Conservation (phyloP, 2,113 vertebrate genomes). For the Brachyhypopomus gauderio region DNA sequence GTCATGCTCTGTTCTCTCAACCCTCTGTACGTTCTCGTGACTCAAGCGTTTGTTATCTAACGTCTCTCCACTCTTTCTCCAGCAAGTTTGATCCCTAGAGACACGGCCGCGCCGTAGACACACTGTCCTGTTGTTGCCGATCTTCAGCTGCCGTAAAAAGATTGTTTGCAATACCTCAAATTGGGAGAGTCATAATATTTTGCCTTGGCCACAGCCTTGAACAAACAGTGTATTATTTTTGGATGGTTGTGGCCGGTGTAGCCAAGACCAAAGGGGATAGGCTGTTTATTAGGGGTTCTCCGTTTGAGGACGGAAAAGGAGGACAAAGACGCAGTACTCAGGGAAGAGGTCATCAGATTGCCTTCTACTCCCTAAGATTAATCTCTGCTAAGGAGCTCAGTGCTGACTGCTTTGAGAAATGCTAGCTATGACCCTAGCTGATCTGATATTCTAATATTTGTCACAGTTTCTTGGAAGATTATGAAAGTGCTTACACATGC, state of each 20-base stretch:
- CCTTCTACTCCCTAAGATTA: slow-evolving; percentile 7
- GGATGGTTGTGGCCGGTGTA: slow-evolving; percentile 61
- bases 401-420: neutral
- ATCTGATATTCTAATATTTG: neutral
- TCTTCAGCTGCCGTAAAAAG: slow-evolving; percentile 63
- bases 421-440: neutral
- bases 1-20: slow-evolving; percentile 18
- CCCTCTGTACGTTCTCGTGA: slow-evolving; percentile 38
- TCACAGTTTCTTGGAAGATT: neutral
- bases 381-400: neutral
- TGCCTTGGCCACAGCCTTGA: slow-evolving; percentile 69
- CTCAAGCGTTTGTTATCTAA: slow-evolving; percentile 53
- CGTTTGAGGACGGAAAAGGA: slow-evolving; percentile 50
- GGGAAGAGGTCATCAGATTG: slow-evolving; percentile 26
- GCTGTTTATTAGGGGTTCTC: slow-evolving; percentile 57
- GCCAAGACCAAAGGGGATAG: slow-evolving; percentile 45
- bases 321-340: slow-evolving; percentile 47
- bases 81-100: slow-evolving; percentile 41
- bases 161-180: slow-evolving; percentile 75
- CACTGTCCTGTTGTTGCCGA: slow-evolving; percentile 64
- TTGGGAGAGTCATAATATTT: slow-evolving; percentile 77
- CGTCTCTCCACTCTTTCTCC: slow-evolving; percentile 43
- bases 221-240: slow-evolving; percentile 76
- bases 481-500: neutral
- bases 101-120: slow-evolving; percentile 63